Evolutionary conservation across 1,140 invertebrate species (phyloP).

Genomic region (Trinorchestia longiramus): DNA sequence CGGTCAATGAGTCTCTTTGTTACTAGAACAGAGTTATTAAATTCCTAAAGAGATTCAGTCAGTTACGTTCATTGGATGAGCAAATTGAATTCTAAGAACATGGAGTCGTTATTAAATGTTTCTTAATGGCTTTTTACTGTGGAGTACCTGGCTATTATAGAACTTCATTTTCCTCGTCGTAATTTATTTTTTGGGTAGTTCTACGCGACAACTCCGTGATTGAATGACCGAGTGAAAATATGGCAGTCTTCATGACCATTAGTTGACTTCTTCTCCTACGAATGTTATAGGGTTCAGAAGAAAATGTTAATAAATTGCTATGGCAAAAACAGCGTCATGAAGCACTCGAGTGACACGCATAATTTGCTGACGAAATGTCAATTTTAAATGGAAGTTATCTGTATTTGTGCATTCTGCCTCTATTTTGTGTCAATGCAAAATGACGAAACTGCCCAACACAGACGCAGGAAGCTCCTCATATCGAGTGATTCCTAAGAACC

Average conservation of each 20-base stretch:
- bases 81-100: neutral
- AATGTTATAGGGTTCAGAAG: too few species aligned
- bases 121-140: too few species aligned
- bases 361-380: neutral
- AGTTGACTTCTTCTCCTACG: too few species aligned
- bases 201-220: too few species aligned
- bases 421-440: neutral
- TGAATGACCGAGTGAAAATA: too few species aligned
- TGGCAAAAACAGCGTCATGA: too few species aligned
- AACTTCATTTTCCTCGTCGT: too few species aligned
- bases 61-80: neutral
- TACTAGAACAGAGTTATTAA: neutral
- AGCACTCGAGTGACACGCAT: too few species aligned
- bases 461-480: neutral
- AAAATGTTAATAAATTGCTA: too few species aligned
- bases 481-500: neutral
- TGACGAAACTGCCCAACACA: neutral
- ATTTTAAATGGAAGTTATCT: neutral
- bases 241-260: too few species aligned
- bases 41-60: neutral
- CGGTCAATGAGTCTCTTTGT: neutral
- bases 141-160: too few species aligned
- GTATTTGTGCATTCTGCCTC: neutral
- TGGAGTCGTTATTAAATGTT: neutral
- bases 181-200: too few species aligned